phyloP scores from a whole-genome alignment of 2,113 vertebrate species.

The Larimichthys crocea region DNA sequence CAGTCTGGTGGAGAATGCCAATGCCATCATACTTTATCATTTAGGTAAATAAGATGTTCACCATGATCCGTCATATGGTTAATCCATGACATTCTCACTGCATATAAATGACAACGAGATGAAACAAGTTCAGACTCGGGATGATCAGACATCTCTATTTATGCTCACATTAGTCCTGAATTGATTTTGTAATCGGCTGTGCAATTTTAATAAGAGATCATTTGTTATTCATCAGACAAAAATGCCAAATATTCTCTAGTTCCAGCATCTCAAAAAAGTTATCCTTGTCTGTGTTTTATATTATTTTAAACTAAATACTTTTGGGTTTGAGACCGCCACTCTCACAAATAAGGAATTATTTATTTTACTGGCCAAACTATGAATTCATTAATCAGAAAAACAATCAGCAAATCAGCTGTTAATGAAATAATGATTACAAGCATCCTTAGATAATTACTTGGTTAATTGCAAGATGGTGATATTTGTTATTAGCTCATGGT shows the following conservation, averaged over 20 bases:
- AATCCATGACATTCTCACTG: constrained; percentile 6
- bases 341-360: not conserved
- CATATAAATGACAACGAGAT: not conserved
- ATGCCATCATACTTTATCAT: constrained; percentile 15
- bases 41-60: constrained; percentile 2
- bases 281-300: not conserved
- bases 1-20: constrained; percentile 1
- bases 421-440: constrained; percentile 19
- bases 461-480: constrained; percentile 15
- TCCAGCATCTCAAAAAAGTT: not conserved
- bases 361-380: not conserved
- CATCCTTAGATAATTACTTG: not conserved
- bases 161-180: not conserved
- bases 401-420: not conserved
- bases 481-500: constrained; percentile 9
- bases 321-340: not conserved
- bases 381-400: not conserved
- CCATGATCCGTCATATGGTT: not conserved
- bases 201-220: not conserved
- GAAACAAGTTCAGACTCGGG: not conserved
- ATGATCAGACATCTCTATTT: not conserved
- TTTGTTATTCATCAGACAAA: not conserved
- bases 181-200: not conserved
- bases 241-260: not conserved
- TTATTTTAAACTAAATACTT: not conserved